Conservation (phyloP, 2,888 invertebrate genomes). For the Diarsia rubi region DNA sequence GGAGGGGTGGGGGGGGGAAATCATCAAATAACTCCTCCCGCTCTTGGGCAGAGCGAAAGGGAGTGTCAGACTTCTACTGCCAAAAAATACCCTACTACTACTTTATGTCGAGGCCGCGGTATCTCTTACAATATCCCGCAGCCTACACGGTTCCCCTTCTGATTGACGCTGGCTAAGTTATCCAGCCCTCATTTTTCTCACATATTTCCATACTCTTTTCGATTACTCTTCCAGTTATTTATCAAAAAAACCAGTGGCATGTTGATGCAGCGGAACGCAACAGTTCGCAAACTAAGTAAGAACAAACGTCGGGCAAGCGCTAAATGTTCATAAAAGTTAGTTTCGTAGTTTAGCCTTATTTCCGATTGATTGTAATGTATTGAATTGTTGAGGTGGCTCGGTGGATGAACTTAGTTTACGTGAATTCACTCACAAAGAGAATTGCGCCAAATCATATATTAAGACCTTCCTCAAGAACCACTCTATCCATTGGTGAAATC, state of each 20-base stretch:
- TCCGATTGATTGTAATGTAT: conserved; percentile 44
- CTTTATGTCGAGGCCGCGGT: too few species aligned
- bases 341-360: conserved; percentile 36
- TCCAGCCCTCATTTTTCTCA: neutral
- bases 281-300: conserved; percentile 59
- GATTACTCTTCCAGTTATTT: conserved; percentile 31
- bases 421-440: neutral
- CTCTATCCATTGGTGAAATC: too few species aligned
- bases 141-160: too few species aligned
- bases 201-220: conserved; percentile 7
- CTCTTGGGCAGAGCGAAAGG: too few species aligned
- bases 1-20: too few species aligned
- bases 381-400: conserved; percentile 12
- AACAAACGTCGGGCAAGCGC: conserved; percentile 48
- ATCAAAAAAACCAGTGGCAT: conserved; percentile 14
- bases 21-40: too few species aligned
- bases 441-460: too few species aligned
- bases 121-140: too few species aligned
- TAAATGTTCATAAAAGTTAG: conserved; percentile 55
- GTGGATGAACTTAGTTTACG: neutral
- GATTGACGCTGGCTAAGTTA: neutral
- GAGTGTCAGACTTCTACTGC: too few species aligned
- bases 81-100: too few species aligned
- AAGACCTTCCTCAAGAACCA: too few species aligned
- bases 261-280: conserved; percentile 34